Base-by-base conservation (phyloP, 1,140 invertebrate species). In the Venturia canescens region DNA sequence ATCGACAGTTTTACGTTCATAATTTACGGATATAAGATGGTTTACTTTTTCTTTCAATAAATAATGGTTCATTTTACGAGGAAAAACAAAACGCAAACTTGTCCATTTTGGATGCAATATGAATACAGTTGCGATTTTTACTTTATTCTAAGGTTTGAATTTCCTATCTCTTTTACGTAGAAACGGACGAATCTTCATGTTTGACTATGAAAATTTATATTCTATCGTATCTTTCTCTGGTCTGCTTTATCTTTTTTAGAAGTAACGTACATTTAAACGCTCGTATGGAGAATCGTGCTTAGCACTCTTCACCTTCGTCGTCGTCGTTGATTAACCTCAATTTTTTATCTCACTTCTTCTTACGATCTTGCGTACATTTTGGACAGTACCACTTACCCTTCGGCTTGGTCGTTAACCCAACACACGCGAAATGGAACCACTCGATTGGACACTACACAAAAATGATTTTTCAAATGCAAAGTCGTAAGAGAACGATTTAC, bases 331-430 rank as follows among this genome's bases (percentile, higher is more conserved):
- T 74, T 44, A 48, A 21, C 69, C 3, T 5, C 16, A 48, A 48
- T 70, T 78, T 29, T 74, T 23, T 77, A 0, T 48, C 78, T 86
- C 94, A 97, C 91, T 97, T 97, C 87, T 97, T 97, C 89, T 97
- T 97, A 71, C 96, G 93, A 89, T 97, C 96, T 85, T 96, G 95
- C 50, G 94, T 95, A 92, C 97, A 98, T 89, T 97, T 98, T 38
- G 98, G 98, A 93, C 98, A 99, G 90, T 96, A 99, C 98, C 98
- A 99, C 92, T 99, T 99, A 15, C 98, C 99, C 93, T 99, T 99
- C 0, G 99, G 99, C 90, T 99, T 99, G n/a, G 96, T 97, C 72
- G 96, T 98, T 31, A 99, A 93, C 44, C 97, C 97, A 82, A 99
- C 98, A 92, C 99, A 99, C 4, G 97, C 97, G 93, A 99, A 99